A percentile compares a stretch with the other conserved stretches of the same genome.
phyloP scores from a whole-genome alignment of 1,140 invertebrate species.

The Augochlora pura region DNA sequence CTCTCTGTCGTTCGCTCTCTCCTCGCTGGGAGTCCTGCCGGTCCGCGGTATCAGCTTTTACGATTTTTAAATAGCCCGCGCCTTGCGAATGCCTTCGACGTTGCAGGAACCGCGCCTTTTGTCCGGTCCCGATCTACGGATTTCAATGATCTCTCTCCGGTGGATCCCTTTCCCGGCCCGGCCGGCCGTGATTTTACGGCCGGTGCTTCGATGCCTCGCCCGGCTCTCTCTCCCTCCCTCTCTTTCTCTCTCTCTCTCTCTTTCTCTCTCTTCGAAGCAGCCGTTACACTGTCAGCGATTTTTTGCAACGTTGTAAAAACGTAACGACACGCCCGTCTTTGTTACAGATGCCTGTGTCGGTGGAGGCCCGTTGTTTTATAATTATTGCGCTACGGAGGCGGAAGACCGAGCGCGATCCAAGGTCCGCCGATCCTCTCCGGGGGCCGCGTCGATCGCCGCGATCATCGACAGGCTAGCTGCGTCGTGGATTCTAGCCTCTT shows the following conservation, averaged over 20 bases:
- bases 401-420: neutral
- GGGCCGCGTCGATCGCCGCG: neutral
- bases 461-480: too few species aligned
- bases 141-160: slow-evolving; percentile 49
- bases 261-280: neutral
- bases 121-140: slow-evolving; percentile 50
- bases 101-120: slow-evolving; percentile 53
- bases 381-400: neutral
- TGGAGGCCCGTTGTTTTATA: neutral
- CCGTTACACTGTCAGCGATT: slow-evolving; percentile 17
- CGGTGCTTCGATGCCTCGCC: slow-evolving; percentile 16
- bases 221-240: neutral
- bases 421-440: neutral
- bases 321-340: slow-evolving; percentile 22
- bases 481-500: too few species aligned
- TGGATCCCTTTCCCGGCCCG: slow-evolving; percentile 19
- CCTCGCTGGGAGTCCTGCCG: slow-evolving; percentile 27
- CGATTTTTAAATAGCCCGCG: slow-evolving; percentile 77
- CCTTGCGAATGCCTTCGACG: slow-evolving; percentile 52
- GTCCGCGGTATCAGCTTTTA: slow-evolving; percentile 75
- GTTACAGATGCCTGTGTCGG: neutral
- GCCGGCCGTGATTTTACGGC: slow-evolving; percentile 35
- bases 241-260: too few species aligned
- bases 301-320: slow-evolving; percentile 36
- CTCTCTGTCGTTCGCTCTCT: slow-evolving; percentile 29